phyloP scores from a whole-genome alignment of 1,140 invertebrate species.

The Drosophila leontia region DNA sequence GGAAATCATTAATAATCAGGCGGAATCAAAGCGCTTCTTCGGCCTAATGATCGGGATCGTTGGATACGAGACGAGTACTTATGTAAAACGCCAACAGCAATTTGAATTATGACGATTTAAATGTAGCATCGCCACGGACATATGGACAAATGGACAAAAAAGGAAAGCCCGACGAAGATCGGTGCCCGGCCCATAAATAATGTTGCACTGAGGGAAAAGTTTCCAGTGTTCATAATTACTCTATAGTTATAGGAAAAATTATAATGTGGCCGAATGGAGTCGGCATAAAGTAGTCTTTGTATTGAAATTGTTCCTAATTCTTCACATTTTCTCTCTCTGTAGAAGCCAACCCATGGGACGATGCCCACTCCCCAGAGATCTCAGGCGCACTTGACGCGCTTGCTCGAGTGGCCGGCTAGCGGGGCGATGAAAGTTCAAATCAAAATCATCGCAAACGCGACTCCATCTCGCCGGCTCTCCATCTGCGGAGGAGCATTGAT shows the following conservation, averaged over 20 bases:
- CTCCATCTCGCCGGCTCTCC: constrained; percentile 22
- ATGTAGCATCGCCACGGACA: constrained; percentile 38
- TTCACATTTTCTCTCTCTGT: not conserved
- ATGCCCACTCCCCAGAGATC: constrained; percentile 13
- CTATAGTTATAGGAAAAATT: too few species aligned
- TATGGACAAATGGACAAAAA: constrained; percentile 17
- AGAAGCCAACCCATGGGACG: not conserved
- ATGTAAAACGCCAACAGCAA: constrained; percentile 53
- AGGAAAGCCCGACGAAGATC: constrained; percentile 23
- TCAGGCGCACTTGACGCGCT: constrained; percentile 43
- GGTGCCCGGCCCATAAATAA: constrained; percentile 20
- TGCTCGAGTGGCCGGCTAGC: constrained; percentile 36
- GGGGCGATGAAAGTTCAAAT: constrained; percentile 61
- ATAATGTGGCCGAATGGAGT: too few species aligned
- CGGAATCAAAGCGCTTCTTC: constrained; percentile 65
- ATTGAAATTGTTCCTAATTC: not conserved
- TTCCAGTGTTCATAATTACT: too few species aligned
- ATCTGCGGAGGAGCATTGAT: constrained; percentile 18
- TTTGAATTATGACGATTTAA: constrained; percentile 62
- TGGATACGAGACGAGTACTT: constrained; percentile 26
- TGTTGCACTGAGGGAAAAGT: constrained; percentile 16
- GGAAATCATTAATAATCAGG: constrained; percentile 80
- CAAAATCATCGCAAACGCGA: constrained; percentile 34
- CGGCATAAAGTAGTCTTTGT: too few species aligned
- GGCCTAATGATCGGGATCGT: constrained; percentile 72